Base-by-base conservation (phyloP, 2,797 vertebrate species). In the Streptopelia turtur region DNA sequence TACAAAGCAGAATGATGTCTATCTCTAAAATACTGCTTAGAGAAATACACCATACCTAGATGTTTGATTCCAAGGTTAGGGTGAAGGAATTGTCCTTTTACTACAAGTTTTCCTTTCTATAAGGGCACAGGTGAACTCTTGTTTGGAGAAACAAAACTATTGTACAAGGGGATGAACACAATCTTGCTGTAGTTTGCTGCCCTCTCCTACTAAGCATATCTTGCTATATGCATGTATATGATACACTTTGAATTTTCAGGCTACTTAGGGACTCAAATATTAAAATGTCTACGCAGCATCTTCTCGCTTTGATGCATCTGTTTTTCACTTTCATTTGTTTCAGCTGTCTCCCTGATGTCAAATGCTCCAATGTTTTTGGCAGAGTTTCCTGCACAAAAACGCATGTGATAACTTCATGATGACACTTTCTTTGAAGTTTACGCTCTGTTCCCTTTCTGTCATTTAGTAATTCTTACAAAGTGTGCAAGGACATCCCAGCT, bases 141-240 rank as follows among this genome's bases (percentile, higher is more conserved):
- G 3, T 52, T 43, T 49, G 45, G 24, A 61, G 57, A 33, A 82
- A 37, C 6, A 65, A 50, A 65, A 41, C 33, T 27, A 9, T n/a
- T 80, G 23, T 45, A 24, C 0, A 0, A 39, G 11, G 11, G 6
- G 3, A 61, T 45, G 81, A 63, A 14, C 20, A 52, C 43, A 45
- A 13, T 28, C 37, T 71, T 52, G 4, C 25, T 35, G 21, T 49
- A 39, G 20, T 49, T 75, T 75, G 22, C 47, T 70, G 28, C 22
- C 16, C 8, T 74, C 41, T 79, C 74, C 55, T 35, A 28, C 12
- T 13, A 61, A 28, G 23, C 25, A 22, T 11, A 80, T 5, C 23
- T 88, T 76, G 13, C 11, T 53, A 23, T 13, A 4, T 52, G 33
- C n/a, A 18, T n/a, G 41, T 41, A 33, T n/a, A 52, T 31, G 28